These are phyloP conservation scores for Ennomos erosarius DNA, from an alignment of 2,888 invertebrate species.

Conservation along the genomic window DNA sequence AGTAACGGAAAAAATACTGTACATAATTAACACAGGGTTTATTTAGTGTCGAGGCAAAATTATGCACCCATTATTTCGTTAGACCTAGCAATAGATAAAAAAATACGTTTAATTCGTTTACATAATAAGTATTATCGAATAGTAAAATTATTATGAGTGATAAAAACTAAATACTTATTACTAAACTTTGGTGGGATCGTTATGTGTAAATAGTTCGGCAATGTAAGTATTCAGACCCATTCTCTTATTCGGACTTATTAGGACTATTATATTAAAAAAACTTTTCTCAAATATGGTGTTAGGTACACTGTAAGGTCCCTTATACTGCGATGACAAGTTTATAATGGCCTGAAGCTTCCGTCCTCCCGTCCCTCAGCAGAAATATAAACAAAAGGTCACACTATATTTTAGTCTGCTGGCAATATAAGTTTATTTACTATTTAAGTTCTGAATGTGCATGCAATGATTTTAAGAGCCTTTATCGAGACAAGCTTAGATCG, in stretches of 20 bases:
- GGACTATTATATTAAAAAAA: slow-evolving; percentile 15
- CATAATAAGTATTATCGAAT: slow-evolving; percentile 51
- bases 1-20: no score
- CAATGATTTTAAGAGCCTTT: slow-evolving; percentile 30
- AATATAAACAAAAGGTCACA: slow-evolving; percentile 2
- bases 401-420: slow-evolving; percentile 12
- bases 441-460: slow-evolving; percentile 11
- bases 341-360: no score
- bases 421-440: slow-evolving; percentile 4
- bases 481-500: slow-evolving; percentile 46
- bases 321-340: no score
- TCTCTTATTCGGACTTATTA: slow-evolving; percentile 38
- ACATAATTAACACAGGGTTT: not conserved
- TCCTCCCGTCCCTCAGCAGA: no score
- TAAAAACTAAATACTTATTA: slow-evolving; percentile 74
- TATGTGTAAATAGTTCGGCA: slow-evolving; percentile 74
- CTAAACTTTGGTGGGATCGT: slow-evolving; percentile 85
- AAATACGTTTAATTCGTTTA: slow-evolving; percentile 58
- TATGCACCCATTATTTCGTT: slow-evolving; percentile 26
- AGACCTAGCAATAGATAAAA: slow-evolving; percentile 48
- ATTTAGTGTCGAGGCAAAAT: slow-evolving; percentile 9
- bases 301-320: no score
- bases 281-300: slow-evolving; percentile 5
- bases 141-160: slow-evolving; percentile 56
- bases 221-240: slow-evolving; percentile 51